These are phyloP conservation scores for Heterocephalus glaber DNA, from an alignment of 2,113 vertebrate species.

Conservation along the genomic window DNA sequence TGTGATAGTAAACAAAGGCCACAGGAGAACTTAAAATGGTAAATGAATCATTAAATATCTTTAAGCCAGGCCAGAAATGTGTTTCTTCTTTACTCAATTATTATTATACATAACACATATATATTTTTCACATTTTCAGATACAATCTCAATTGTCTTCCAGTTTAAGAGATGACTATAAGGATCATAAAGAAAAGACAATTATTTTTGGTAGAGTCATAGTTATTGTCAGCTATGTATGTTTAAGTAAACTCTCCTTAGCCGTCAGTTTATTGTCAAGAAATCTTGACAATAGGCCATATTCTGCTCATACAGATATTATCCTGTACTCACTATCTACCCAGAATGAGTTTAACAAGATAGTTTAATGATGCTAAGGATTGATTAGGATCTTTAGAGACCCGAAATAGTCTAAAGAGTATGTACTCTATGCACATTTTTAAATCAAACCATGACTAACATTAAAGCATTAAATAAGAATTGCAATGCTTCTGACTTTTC, in stretches of 20 bases:
- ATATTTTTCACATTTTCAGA: neutral
- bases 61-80: neutral
- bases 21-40: neutral
- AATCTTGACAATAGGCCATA: neutral
- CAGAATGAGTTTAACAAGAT: neutral
- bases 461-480: neutral
- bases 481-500: neutral
- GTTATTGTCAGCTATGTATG: neutral
- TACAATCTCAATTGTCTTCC: neutral
- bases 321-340: neutral
- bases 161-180: neutral
- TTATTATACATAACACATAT: neutral
- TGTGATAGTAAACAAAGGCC: neutral
- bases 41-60: neutral
- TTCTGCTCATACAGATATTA: neutral
- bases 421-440: neutral
- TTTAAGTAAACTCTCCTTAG: neutral
- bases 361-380: neutral
- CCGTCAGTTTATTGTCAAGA: neutral
- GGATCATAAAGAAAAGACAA: neutral
- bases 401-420: neutral
- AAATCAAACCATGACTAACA: neutral
- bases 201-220: neutral
- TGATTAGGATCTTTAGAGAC: neutral
- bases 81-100: neutral